phyloP scores from a whole-genome alignment of 1,140 invertebrate species.

The Sycophaga agraensis region DNA sequence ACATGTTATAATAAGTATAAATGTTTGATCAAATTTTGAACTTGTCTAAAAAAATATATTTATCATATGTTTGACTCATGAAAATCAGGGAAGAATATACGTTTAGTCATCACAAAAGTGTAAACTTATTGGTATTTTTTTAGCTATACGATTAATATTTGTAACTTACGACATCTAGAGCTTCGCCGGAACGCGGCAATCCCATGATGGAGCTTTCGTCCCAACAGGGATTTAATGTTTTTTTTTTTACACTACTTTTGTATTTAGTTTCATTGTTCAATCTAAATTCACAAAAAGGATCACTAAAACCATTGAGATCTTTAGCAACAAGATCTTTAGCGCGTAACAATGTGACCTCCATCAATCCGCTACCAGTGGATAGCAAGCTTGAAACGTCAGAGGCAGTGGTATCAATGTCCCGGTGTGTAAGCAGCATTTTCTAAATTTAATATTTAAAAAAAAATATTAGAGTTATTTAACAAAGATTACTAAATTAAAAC shows the following conservation, averaged over 20 bases:
- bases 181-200: slow-evolving; percentile 51
- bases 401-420: slow-evolving; percentile 43
- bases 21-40: too few relatives aligned
- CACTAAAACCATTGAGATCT: slow-evolving; percentile 59
- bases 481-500: slow-evolving; percentile 29
- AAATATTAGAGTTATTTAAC: too few relatives aligned
- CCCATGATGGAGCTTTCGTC: slow-evolving; percentile 62
- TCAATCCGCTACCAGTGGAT: slow-evolving; percentile 50
- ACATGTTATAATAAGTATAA: too few relatives aligned
- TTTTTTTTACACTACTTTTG: slow-evolving; percentile 61
- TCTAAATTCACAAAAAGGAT: slow-evolving; percentile 61
- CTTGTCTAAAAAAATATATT: too few relatives aligned
- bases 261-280: slow-evolving; percentile 60
- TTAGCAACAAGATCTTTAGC: slow-evolving; percentile 54
- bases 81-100: too few relatives aligned
- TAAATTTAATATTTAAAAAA: slow-evolving; percentile 19
- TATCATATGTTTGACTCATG: too few relatives aligned
- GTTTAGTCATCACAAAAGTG: too few relatives aligned
- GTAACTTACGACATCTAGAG: slow-evolving; percentile 58
- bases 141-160: not conserved
- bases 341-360: slow-evolving; percentile 52
- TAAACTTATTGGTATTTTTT: not conserved
- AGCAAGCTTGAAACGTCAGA: slow-evolving; percentile 52
- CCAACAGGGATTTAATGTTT: slow-evolving; percentile 62
- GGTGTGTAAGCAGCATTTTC: slow-evolving; percentile 48